phyloP scores from a whole-genome alignment of 2,797 vertebrate species.

The Emydoidea blandingii region DNA sequence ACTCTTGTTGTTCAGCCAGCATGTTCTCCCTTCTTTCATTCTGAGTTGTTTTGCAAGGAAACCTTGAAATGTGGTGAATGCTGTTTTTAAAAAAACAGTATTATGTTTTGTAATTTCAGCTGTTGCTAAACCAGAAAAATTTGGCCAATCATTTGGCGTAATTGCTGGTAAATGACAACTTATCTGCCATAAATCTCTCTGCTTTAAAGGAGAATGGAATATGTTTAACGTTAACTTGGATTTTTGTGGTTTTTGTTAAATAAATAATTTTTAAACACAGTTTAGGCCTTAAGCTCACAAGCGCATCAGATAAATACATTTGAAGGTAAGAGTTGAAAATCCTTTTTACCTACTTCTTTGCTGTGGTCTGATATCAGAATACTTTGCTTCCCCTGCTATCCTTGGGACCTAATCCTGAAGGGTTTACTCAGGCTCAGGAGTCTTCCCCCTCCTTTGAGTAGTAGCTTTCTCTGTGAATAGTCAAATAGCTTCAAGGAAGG shows the following conservation, averaged over 20 bases:
- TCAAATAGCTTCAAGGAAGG: not conserved
- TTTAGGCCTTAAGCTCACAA: not conserved
- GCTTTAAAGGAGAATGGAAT: constrained; percentile 34
- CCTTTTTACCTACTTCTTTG: not conserved
- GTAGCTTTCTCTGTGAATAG: not conserved
- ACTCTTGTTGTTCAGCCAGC: not conserved
- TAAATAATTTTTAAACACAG: not conserved
- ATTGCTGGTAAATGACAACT: constrained; percentile 23
- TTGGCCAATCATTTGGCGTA: constrained; percentile 2
- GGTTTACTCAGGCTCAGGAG: not conserved
- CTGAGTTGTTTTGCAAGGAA: not conserved
- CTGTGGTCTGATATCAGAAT: not conserved
- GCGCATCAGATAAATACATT: not conserved
- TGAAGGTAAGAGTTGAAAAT: constrained; percentile 7
- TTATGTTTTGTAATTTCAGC: not conserved
- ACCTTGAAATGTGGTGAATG: not conserved
- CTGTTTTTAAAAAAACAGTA: constrained; percentile 1
- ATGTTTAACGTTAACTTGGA: not conserved
- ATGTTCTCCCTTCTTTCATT: not conserved
- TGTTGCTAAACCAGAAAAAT: constrained; percentile 25
- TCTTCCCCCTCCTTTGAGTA: not conserved
- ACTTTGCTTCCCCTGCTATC: not conserved
- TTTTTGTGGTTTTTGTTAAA: constrained; percentile 12
- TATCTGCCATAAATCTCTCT: constrained; percentile 3
- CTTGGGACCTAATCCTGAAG: not conserved